Percentiles rank a stretch among this genome's conserved stretches.
These are phyloP conservation scores for Australoheros scitulus DNA, from an alignment of 2,113 vertebrate species.

Conservation along the genomic window DNA sequence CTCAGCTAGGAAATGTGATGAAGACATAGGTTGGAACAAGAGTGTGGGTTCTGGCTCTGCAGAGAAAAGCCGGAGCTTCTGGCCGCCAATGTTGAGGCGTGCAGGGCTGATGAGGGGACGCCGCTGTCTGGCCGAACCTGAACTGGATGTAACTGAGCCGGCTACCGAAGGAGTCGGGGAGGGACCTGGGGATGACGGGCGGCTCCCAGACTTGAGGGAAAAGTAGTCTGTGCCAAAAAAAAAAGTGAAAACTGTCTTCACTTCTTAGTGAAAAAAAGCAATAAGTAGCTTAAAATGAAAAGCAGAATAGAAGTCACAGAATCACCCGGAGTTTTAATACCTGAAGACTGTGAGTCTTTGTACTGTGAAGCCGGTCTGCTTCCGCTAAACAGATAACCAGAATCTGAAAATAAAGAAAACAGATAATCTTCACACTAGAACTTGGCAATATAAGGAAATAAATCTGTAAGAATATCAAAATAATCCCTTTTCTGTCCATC, in stretches of 20 bases:
- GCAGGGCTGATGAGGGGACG: slow-evolving; percentile 96
- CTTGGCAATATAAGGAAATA: rapidly evolving
- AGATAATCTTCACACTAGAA: background rate
- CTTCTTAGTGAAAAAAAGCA: background rate
- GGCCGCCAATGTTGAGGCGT: slow-evolving; percentile 89
- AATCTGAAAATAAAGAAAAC: slow-evolving; percentile 78
- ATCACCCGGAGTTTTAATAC: slow-evolving; percentile 66
- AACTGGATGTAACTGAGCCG: slow-evolving; percentile 88
- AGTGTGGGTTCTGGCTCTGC: slow-evolving; percentile 48
- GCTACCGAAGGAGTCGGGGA: slow-evolving; percentile 90
- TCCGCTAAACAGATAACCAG: slow-evolving; percentile 95
- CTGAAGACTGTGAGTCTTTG: slow-evolving; percentile 86
- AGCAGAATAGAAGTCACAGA: background rate
- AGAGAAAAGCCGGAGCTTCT: slow-evolving; percentile 86
- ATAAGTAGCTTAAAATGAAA: background rate
- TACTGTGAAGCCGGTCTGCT: slow-evolving; percentile 86
- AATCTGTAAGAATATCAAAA: background rate
- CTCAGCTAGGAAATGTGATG: slow-evolving; percentile 72
- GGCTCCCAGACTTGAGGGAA: slow-evolving; percentile 84
- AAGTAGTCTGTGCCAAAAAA: slow-evolving; percentile 85
- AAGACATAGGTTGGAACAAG: slow-evolving; percentile 56
- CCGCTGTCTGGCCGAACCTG: slow-evolving; percentile 84
- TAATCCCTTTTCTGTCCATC: too few species aligned
- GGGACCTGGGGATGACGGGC: slow-evolving; percentile 83
- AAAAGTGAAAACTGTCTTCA: background rate